A percentile compares a stretch with the other conserved stretches of the same genome.
phyloP scores from a whole-genome alignment of 2,888 invertebrate species.

The Trichogramma evanescens region DNA sequence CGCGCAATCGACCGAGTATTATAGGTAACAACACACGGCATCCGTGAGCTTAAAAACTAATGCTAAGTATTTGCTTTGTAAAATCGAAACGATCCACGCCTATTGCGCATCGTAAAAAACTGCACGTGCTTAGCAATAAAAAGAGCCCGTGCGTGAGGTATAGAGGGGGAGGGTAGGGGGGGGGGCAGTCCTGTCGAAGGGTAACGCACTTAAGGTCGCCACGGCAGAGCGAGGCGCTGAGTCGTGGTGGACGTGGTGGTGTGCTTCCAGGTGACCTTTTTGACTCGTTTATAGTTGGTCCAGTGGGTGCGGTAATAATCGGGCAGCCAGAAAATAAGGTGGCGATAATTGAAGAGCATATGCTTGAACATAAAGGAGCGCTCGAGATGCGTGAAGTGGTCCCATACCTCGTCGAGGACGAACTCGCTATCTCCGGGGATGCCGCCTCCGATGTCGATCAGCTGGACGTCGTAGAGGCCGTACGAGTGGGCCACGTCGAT shows the following conservation, averaged over 20 bases:
- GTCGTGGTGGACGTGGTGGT: constrained; percentile 14
- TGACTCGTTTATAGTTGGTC: constrained; percentile 9
- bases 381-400: constrained; percentile 13
- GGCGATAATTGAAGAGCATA: constrained; percentile 20
- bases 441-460: constrained; percentile 58
- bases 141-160: too few species aligned
- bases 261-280: constrained; percentile 5
- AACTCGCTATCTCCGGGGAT: constrained; percentile 49
- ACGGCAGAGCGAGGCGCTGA: constrained; percentile 13
- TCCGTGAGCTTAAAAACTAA: too few species aligned
- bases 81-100: too few species aligned
- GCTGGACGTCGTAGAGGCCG: constrained; percentile 50
- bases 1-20: too few species aligned
- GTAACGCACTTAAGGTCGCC: not conserved
- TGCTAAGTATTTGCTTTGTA: too few species aligned
- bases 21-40: too few species aligned
- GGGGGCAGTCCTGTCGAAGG: not conserved
- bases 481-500: constrained; percentile 49
- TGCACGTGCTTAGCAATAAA: too few species aligned
- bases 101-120: too few species aligned
- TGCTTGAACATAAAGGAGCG: constrained; percentile 18
- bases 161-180: too few species aligned
- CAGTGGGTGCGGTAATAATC: constrained; percentile 19
- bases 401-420: constrained; percentile 46
- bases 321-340: constrained; percentile 20